Evolutionary conservation across 2,797 vertebrate species (phyloP).

Genomic region (Notoglanidium macrostoma): DNA sequence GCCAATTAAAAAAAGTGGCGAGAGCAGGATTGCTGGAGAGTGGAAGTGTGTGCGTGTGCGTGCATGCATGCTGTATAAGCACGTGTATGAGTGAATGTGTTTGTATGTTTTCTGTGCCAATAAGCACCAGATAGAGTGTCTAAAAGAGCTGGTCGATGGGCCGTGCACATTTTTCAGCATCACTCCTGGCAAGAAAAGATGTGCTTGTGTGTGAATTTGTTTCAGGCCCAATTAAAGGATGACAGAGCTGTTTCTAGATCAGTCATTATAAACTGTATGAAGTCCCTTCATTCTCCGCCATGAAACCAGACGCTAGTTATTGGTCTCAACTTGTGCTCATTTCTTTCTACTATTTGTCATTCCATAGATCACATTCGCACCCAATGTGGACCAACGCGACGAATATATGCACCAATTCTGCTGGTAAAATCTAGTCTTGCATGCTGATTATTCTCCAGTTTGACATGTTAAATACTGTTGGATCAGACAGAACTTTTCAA

Average conservation of each 20-base stretch:
- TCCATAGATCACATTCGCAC: too few relatives aligned
- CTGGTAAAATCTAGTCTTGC: neutral
- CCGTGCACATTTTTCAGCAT: neutral
- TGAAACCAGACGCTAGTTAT: neutral
- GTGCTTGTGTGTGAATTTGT: conserved; percentile 17
- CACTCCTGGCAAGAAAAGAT: conserved; percentile 9
- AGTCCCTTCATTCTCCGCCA: neutral
- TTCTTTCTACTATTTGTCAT: neutral
- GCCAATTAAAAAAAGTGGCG: conserved; percentile 53
- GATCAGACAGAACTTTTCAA: neutral
- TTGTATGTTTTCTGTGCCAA: conserved; percentile 30
- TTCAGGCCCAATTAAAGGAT: conserved; percentile 17
- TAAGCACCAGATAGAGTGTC: conserved; percentile 26
- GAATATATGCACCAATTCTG: neutral
- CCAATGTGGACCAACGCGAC: too few relatives aligned
- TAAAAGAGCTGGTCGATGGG: conserved; percentile 10
- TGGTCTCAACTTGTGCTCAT: neutral
- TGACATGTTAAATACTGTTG: neutral
- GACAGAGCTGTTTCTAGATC: conserved; percentile 22
- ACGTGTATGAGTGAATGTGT: conserved; percentile 38
- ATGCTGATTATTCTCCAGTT: neutral
- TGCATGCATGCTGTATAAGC: conserved; percentile 4
- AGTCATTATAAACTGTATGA: conserved; percentile 2
- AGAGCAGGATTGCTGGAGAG: conserved; percentile 45
- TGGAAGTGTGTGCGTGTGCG: neutral